Evolutionary conservation across 2,113 vertebrate genomes (phyloP).

Genomic region (Phasianus colchicus): DNA sequence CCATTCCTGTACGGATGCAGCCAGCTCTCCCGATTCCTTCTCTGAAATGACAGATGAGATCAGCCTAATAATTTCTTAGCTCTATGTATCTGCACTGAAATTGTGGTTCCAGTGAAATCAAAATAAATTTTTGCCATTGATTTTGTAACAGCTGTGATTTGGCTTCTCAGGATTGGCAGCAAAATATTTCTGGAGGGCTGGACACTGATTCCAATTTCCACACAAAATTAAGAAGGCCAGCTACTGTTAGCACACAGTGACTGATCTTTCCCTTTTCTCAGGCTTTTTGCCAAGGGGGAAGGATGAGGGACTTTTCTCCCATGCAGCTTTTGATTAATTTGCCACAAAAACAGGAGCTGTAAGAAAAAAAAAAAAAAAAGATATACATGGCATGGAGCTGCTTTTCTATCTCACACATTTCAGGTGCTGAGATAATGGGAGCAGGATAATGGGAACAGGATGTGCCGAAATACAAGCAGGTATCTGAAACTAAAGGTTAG

Average conservation of each 20-base stretch:
- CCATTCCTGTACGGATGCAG: neutral
- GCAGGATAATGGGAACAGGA: neutral
- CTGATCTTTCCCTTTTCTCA: neutral
- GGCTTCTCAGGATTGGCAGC: neutral
- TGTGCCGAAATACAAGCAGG: neutral
- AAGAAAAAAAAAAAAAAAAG: neutral
- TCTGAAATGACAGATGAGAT: neutral
- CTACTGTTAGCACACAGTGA: neutral
- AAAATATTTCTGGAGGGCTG: neutral
- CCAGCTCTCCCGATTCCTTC: neutral
- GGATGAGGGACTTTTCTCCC: neutral
- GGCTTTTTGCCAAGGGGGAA: neutral
- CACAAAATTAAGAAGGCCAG: neutral
- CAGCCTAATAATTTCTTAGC: neutral
- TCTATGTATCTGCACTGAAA: neutral
- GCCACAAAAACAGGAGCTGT: neutral
- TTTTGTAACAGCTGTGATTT: slow-evolving; percentile 5
- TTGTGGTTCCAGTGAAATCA: neutral
- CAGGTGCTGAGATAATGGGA: neutral
- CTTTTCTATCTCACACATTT: neutral
- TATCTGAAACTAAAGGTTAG: slow-evolving; percentile 7
- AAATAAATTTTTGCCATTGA: neutral
- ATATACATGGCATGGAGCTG: neutral
- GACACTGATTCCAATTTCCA: neutral
- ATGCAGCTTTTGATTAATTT: slow-evolving; percentile 29